These are phyloP conservation scores for Halcyon smyrnensis DNA, from an alignment of 2,797 vertebrate genomes.

Conservation along the genomic window DNA sequence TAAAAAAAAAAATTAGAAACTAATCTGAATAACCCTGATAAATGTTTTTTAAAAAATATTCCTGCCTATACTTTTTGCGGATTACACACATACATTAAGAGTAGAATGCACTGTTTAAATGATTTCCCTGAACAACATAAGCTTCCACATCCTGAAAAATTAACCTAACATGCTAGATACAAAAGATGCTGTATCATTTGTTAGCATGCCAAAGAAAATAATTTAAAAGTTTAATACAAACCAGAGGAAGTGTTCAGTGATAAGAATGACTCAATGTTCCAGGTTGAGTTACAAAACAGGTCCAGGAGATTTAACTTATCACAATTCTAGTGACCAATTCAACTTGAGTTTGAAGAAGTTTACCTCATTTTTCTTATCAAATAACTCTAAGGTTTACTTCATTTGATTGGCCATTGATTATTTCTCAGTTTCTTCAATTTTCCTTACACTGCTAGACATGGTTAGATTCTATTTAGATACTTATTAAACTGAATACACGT, in stretches of 20 bases:
- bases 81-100: neutral
- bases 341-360: neutral
- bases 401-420: constrained; percentile 4
- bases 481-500: neutral
- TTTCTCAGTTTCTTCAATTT: constrained; percentile 12
- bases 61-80: neutral
- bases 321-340: neutral
- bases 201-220: constrained; percentile 28
- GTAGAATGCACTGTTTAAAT: constrained; percentile 3
- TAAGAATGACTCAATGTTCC: neutral
- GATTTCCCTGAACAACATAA: constrained; percentile 12
- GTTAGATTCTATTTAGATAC: constrained; percentile 3
- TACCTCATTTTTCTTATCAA: neutral
- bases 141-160: constrained; percentile 37
- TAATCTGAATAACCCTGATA: constrained; percentile 6
- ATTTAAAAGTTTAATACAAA: neutral
- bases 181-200: neutral
- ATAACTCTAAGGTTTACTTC: neutral
- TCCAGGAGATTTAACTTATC: neutral
- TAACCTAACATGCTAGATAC: neutral
- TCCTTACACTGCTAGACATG: neutral
- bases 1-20: neutral
- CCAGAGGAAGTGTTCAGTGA: neutral
- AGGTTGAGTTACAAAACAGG: neutral
- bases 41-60: constrained; percentile 7